phyloP scores from a whole-genome alignment of 2,888 invertebrate species.

The Drosophila emarginata region DNA sequence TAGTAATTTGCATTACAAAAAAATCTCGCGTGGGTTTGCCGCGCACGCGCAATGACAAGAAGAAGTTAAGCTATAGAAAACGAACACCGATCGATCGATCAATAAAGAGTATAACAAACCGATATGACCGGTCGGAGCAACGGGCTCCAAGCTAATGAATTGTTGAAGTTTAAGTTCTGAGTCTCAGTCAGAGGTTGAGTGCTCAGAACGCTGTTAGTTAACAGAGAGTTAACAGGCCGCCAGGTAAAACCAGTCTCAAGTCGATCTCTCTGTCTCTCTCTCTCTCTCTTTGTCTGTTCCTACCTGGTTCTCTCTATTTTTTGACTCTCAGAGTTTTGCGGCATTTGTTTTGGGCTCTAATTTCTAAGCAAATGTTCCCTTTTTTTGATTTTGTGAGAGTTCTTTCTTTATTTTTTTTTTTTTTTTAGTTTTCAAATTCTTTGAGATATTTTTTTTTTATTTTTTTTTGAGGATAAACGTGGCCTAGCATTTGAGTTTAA shows the following conservation, averaged over 20 bases:
- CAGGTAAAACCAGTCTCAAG: constrained; percentile 66
- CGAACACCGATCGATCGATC: too few relatives aligned
- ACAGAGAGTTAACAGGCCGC: constrained; percentile 51
- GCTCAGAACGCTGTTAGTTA: constrained; percentile 68
- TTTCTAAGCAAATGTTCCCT: constrained; percentile 71
- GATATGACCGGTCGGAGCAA: constrained; percentile 46
- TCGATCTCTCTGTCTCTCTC: background rate
- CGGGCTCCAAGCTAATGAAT: constrained; percentile 71
- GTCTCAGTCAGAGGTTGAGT: constrained; percentile 58
- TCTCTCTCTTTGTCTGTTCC: background rate
- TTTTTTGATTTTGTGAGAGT: constrained; percentile 32
- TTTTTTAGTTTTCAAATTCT: constrained; percentile 30
- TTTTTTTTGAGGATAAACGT: constrained; percentile 38
- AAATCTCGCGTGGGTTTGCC: constrained; percentile 65
- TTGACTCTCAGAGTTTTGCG: constrained; percentile 36
- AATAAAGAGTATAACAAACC: constrained; percentile 17
- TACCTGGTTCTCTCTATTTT: background rate
- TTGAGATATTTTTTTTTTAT: constrained; percentile 35
- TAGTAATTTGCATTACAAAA: constrained; percentile 39
- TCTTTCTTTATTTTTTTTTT: constrained; percentile 33
- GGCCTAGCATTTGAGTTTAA: constrained; percentile 62
- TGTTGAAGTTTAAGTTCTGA: constrained; percentile 69
- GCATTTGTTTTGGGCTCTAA: constrained; percentile 74
- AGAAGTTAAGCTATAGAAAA: constrained; percentile 13
- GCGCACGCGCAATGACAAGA: constrained; percentile 66